Evolutionary conservation across 2,797 vertebrate species (phyloP).

Genomic region (Gambusia yucatana): DNA sequence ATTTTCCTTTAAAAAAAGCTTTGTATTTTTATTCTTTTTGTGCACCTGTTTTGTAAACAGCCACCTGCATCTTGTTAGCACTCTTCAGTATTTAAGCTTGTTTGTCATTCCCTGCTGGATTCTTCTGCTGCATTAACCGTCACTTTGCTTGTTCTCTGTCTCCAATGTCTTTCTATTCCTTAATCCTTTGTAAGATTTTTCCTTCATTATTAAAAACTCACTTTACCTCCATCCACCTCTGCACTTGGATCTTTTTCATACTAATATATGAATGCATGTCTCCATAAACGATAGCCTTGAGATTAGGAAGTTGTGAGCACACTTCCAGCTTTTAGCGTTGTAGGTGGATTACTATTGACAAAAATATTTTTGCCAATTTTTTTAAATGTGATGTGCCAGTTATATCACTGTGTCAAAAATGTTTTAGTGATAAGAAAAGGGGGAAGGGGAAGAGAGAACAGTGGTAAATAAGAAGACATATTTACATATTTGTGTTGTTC

Average conservation of each 20-base stretch:
- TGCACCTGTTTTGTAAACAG: background rate
- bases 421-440: background rate
- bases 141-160: too few species aligned
- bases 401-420: background rate
- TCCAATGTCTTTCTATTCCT: background rate
- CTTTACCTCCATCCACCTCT: background rate
- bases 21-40: background rate
- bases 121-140: background rate
- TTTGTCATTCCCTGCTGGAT: background rate
- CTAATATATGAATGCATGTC: background rate
- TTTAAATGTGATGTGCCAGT: background rate
- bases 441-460: background rate
- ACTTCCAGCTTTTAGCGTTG: too few species aligned
- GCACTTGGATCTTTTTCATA: background rate
- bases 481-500: background rate
- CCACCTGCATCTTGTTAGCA: background rate
- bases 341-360: background rate
- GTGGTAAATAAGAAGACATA: background rate
- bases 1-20: background rate
- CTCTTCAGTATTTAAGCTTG: background rate
- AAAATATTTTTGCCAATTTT: too few species aligned
- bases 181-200: background rate
- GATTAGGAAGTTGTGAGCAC: background rate
- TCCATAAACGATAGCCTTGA: background rate
- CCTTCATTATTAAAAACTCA: background rate